phyloP scores from a whole-genome alignment of 2,113 vertebrate species.

The Oryzias curvinotus region DNA sequence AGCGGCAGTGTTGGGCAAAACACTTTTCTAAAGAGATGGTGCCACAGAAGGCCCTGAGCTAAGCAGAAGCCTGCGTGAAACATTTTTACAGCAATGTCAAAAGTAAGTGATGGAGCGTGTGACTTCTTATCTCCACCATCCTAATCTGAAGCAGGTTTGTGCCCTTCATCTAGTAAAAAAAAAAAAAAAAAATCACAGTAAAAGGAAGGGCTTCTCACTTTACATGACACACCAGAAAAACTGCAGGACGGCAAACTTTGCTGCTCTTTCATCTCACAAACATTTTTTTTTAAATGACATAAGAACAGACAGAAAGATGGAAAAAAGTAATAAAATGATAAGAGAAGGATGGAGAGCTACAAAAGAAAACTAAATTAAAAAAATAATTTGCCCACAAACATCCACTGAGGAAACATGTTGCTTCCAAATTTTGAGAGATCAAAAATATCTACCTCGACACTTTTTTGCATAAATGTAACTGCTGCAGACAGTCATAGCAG shows the following conservation, averaged over 20 bases:
- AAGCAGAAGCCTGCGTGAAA: slow-evolving; percentile 38
- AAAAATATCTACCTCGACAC: too few species aligned
- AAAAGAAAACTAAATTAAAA: background rate
- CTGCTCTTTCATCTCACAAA: background rate
- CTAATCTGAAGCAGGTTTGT: slow-evolving; percentile 24
- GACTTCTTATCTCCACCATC: slow-evolving; percentile 16
- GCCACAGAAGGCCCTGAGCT: slow-evolving; percentile 10
- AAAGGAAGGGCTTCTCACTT: slow-evolving; percentile 24
- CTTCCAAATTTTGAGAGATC: background rate
- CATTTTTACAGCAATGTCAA: slow-evolving; percentile 11
- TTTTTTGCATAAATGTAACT: too few species aligned
- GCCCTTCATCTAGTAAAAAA: slow-evolving; percentile 13
- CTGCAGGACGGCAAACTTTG: slow-evolving; percentile 9
- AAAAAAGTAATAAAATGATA: background rate
- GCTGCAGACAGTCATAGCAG: too few species aligned
- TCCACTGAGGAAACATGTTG: background rate
- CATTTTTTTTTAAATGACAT: background rate
- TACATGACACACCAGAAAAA: slow-evolving; percentile 8
- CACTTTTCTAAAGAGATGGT: slow-evolving; percentile 14
- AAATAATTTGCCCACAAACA: background rate
- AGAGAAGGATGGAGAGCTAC: too few species aligned
- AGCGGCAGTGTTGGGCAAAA: slow-evolving; percentile 13
- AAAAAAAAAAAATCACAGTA: background rate
- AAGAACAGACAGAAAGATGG: slow-evolving; percentile 1
- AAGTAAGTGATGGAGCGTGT: slow-evolving; percentile 18